phyloP scores from a whole-genome alignment of 2,797 vertebrate genomes.

The Intellagama lesueurii region DNA sequence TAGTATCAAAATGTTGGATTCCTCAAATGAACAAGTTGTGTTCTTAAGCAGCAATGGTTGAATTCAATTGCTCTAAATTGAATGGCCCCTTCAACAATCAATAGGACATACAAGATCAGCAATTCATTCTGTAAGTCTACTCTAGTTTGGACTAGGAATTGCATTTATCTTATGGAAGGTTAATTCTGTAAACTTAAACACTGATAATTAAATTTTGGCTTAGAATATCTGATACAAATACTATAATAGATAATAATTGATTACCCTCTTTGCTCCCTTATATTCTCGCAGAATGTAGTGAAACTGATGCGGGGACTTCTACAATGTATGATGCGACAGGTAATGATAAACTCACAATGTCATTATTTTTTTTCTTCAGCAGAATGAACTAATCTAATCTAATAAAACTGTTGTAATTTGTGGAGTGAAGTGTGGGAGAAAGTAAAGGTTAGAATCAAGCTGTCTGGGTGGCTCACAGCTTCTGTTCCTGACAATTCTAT shows the following conservation, averaged over 20 bases:
- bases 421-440: background rate
- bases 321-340: slow-evolving; percentile 99
- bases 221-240: slow-evolving; percentile 7
- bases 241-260: background rate
- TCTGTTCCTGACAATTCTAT: background rate
- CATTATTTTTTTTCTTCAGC: background rate
- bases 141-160: too few species aligned
- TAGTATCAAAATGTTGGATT: background rate
- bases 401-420: background rate
- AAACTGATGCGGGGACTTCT: slow-evolving; percentile 98
- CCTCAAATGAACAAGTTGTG: background rate
- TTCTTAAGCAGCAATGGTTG: background rate
- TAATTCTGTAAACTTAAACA: too few species aligned
- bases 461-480: background rate
- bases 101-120: too few species aligned
- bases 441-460: background rate
- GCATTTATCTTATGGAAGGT: too few species aligned
- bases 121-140: too few species aligned
- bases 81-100: too few species aligned
- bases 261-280: slow-evolving; percentile 13
- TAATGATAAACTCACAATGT: slow-evolving; percentile 64
- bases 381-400: background rate
- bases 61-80: too few species aligned
- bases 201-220: background rate
- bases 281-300: slow-evolving; percentile 91